Evolutionary conservation across 2,797 vertebrate genomes (phyloP).

Genomic region (Periparus ater): DNA sequence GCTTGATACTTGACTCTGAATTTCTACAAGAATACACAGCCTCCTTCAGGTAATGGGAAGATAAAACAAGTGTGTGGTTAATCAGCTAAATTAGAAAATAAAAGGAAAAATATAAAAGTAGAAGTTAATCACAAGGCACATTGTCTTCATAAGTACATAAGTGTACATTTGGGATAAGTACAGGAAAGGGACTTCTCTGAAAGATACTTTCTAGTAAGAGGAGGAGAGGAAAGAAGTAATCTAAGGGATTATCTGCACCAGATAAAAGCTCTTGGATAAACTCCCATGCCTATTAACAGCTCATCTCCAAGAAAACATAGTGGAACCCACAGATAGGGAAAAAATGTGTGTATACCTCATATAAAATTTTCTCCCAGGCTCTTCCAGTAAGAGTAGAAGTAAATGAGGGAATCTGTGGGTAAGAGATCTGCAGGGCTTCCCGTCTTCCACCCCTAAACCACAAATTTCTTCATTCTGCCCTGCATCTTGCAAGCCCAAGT

Average conservation of each 20-base stretch:
- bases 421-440: not conserved
- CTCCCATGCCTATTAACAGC: conserved; percentile 45
- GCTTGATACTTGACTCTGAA: not conserved
- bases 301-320: conserved; percentile 46
- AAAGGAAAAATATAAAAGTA: not conserved
- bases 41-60: not conserved
- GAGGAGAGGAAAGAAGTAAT: conserved; percentile 38
- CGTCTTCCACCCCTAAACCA: not conserved
- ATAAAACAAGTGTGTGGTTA: not conserved
- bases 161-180: not conserved
- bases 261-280: conserved; percentile 50
- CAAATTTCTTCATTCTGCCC: not conserved
- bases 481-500: not conserved
- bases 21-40: not conserved
- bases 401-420: not conserved
- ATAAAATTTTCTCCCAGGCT: not conserved
- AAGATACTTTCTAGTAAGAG: not conserved
- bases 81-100: not conserved
- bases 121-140: not conserved
- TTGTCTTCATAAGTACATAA: not conserved
- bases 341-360: not conserved
- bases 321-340: not conserved
- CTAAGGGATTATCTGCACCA: conserved; percentile 58
- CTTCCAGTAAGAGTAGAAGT: not conserved
- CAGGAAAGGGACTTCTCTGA: not conserved